These are phyloP conservation scores for Esox lucius DNA, from an alignment of 2,797 vertebrate genomes.

Conservation along the genomic window DNA sequence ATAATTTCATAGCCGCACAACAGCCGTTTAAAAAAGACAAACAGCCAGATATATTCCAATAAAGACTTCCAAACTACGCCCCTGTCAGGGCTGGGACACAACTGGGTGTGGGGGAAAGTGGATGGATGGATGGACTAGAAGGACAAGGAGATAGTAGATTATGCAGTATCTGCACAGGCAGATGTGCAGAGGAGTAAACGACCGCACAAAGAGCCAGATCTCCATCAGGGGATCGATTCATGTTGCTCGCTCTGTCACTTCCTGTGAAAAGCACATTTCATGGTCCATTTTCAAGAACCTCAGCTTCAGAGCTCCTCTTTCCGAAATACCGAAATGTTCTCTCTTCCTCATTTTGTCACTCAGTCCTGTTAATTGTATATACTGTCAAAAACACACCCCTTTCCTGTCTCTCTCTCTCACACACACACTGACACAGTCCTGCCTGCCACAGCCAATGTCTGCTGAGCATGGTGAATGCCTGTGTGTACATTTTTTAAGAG, in stretches of 20 bases:
- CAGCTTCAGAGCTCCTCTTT: conserved; percentile 34
- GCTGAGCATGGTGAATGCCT: conserved; percentile 66
- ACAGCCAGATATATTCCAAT: conserved; percentile 63
- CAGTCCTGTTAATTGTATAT: neutral
- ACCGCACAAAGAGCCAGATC: conserved; percentile 76
- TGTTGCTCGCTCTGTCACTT: conserved; percentile 68
- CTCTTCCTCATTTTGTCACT: conserved; percentile 16
- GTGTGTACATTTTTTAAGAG: conserved; percentile 78
- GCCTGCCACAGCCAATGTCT: conserved; percentile 71
- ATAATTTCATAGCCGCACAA: conserved; percentile 59
- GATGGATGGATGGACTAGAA: conserved; percentile 75
- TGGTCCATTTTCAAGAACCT: conserved; percentile 71
- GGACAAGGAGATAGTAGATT: conserved; percentile 72
- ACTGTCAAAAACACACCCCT: conserved; percentile 26
- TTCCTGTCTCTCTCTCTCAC: conserved; percentile 5
- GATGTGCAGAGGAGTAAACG: conserved; percentile 71
- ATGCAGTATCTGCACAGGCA: conserved; percentile 78
- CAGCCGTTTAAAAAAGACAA: conserved; percentile 65
- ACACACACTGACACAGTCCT: conserved; percentile 34
- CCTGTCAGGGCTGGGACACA: conserved; percentile 63
- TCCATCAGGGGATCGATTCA: conserved; percentile 76
- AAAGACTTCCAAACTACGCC: conserved; percentile 64
- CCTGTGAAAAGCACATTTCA: conserved; percentile 77
- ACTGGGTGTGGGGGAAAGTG: conserved; percentile 63
- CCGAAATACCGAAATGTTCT: conserved; percentile 42